These are phyloP conservation scores for Steinernema feltiae DNA, from an alignment of 1,140 invertebrate genomes.

Conservation along the genomic window DNA sequence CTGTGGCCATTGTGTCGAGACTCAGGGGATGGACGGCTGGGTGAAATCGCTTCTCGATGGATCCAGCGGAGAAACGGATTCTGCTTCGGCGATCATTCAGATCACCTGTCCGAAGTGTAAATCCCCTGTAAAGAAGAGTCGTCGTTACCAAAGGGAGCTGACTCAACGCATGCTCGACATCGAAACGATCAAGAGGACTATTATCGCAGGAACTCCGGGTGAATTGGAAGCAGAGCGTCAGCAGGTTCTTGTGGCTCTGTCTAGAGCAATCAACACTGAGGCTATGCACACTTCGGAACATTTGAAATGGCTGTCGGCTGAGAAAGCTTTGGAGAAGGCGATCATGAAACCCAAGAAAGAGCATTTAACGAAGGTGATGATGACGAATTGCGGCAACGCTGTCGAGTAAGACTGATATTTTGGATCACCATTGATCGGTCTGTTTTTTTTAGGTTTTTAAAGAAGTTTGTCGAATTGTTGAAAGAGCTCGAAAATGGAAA, in stretches of 20 bases:
- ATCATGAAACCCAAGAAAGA: too few relatives aligned
- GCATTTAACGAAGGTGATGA: too few relatives aligned
- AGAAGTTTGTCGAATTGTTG: too few relatives aligned
- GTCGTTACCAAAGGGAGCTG: background rate
- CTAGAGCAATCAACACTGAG: background rate
- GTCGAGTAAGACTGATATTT: too few relatives aligned
- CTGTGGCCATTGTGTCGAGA: constrained; percentile 1
- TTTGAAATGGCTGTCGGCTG: too few relatives aligned
- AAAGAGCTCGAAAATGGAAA: too few relatives aligned
- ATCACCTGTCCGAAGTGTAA: background rate
- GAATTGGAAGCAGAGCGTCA: background rate
- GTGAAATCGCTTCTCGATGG: background rate
- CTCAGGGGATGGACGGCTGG: background rate
- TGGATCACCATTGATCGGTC: too few relatives aligned
- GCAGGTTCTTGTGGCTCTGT: background rate
- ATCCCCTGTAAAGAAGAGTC: background rate
- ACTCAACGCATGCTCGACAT: background rate
- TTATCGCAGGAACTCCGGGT: background rate
- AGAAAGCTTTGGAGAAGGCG: too few relatives aligned
- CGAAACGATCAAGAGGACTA: background rate
- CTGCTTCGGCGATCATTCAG: background rate
- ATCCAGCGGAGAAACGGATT: background rate
- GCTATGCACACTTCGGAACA: too few relatives aligned
- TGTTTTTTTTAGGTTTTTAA: too few relatives aligned
- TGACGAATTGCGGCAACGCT: too few relatives aligned